phyloP scores from a whole-genome alignment of 2,888 invertebrate species.

The Tenthredo mesomela region DNA sequence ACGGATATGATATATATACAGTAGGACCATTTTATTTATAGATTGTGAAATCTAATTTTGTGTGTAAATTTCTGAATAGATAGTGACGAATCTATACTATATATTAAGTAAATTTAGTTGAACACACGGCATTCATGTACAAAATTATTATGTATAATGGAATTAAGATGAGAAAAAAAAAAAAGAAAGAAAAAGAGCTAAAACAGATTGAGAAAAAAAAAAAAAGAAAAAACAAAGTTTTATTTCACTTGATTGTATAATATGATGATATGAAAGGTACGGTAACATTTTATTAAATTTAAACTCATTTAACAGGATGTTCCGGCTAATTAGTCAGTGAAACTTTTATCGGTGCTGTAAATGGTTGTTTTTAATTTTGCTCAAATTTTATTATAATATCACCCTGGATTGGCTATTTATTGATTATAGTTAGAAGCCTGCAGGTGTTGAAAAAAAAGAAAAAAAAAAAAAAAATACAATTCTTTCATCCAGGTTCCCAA shows the following conservation, averaged over 20 bases:
- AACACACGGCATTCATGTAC: background rate
- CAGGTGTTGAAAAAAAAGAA: background rate
- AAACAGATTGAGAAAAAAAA: no score
- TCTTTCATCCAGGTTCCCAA: background rate
- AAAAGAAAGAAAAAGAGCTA: conserved; percentile 56
- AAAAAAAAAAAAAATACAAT: background rate
- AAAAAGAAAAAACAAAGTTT: conserved; percentile 55
- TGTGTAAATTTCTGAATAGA: conserved; percentile 48
- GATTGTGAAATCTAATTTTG: conserved; percentile 19
- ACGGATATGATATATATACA: conserved; percentile 7
- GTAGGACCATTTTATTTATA: conserved; percentile 23
- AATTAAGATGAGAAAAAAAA: background rate
- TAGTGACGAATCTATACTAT: conserved; percentile 46
- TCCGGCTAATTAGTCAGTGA: background rate
- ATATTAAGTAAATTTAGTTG: conserved; percentile 11
- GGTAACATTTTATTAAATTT: conserved; percentile 53
- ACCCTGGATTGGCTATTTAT: background rate
- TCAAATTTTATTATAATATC: conserved; percentile 7
- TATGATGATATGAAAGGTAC: conserved; percentile 58
- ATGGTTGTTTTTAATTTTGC: conserved; percentile 33
- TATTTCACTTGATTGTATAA: conserved; percentile 59
- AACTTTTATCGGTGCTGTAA: conserved; percentile 35
- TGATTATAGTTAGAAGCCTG: background rate
- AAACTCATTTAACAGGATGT: conserved; percentile 21
- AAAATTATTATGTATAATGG: conserved; percentile 47